phyloP scores from a whole-genome alignment of 2,888 invertebrate genomes.

The Rhagonycha lutea region DNA sequence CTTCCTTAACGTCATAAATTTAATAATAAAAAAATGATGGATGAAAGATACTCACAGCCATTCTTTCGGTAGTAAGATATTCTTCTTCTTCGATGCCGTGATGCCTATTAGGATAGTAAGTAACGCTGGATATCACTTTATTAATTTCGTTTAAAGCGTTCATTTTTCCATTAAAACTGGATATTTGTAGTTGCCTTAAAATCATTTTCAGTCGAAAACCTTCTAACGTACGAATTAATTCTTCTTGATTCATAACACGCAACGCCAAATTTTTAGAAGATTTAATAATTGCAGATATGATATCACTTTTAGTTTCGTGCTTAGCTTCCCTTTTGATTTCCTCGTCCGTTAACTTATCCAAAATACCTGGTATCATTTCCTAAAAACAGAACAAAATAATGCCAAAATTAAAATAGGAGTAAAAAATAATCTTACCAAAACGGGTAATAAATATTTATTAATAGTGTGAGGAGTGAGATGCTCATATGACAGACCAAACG shows the following conservation, averaged over 20 bases:
- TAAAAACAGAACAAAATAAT: slow-evolving; percentile 47
- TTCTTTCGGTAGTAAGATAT: slow-evolving; percentile 91
- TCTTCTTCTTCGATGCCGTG: slow-evolving; percentile 78
- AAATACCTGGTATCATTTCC: slow-evolving; percentile 88
- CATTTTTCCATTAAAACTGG: slow-evolving; percentile 99
- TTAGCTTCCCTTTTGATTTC: slow-evolving; percentile 95
- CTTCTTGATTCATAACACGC: slow-evolving; percentile 83
- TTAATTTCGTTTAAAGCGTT: slow-evolving; percentile 98
- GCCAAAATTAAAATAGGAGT: background rate
- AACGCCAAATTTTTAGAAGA: slow-evolving; percentile 88
- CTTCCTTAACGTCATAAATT: background rate
- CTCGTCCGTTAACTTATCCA: slow-evolving; percentile 92
- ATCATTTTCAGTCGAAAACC: slow-evolving; percentile 97
- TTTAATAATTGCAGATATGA: slow-evolving; percentile 92
- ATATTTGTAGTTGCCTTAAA: slow-evolving; percentile 85
- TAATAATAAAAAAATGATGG: background rate
- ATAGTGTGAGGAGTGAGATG: slow-evolving; percentile 88
- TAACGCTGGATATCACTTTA: slow-evolving; percentile 90
- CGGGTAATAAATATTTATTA: slow-evolving; percentile 89
- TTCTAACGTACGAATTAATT: slow-evolving; percentile 76
- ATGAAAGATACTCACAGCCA: slow-evolving; percentile 73
- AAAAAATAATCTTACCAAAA: slow-evolving; percentile 68
- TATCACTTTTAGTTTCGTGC: slow-evolving; percentile 94
- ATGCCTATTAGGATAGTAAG: slow-evolving; percentile 82
- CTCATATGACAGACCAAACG: slow-evolving; percentile 92